These are phyloP conservation scores for Acanthopleura granulata DNA, from an alignment of 2,888 invertebrate species.

Conservation along the genomic window DNA sequence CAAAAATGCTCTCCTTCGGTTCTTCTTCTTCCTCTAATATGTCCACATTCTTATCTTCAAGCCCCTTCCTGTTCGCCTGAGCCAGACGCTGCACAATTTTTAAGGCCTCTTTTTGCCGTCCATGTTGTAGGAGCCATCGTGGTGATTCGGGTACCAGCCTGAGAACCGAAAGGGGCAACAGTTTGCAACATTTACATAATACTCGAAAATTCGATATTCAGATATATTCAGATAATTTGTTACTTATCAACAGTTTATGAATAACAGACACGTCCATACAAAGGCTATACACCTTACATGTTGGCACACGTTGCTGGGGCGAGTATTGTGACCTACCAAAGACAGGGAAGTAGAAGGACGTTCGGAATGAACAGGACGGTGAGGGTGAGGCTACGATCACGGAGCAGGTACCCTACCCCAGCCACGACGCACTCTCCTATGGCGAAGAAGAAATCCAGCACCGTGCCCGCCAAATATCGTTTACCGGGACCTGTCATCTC, in stretches of 20 bases:
- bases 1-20: background rate
- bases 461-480: background rate
- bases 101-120: background rate
- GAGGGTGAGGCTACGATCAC: background rate
- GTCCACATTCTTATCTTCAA: background rate
- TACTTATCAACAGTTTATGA: too few relatives aligned
- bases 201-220: too few relatives aligned
- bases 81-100: background rate
- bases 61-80: background rate
- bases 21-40: background rate
- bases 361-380: background rate
- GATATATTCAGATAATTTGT: too few relatives aligned
- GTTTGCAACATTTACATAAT: too few relatives aligned
- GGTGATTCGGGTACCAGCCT: conserved; percentile 12
- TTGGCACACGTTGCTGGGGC: too few relatives aligned
- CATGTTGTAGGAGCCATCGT: background rate
- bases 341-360: background rate
- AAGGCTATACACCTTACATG: too few relatives aligned
- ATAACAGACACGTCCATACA: too few relatives aligned
- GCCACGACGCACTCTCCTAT: background rate
- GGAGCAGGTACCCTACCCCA: background rate
- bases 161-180: too few relatives aligned
- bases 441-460: conserved; percentile 16
- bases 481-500: conserved; percentile 1
- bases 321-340: background rate